Evolutionary conservation across 1,140 invertebrate species (phyloP).

Genomic region (Hycleus phaleratus): DNA sequence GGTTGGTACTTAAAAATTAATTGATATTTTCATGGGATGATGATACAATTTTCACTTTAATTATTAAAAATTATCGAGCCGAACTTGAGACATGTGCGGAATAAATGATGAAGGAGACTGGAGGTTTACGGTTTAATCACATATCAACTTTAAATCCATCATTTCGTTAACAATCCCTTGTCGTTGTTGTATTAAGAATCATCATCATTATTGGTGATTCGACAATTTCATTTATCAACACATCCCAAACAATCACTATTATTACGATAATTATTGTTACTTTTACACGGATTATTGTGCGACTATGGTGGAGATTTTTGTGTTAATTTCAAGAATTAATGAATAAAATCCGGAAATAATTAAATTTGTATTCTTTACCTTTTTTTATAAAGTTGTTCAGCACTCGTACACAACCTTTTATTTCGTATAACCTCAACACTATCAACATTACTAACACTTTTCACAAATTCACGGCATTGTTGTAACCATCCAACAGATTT

Average conservation of each 20-base stretch:
- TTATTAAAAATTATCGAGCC: too few species aligned
- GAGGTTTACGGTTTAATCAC: too few species aligned
- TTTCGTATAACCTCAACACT: slow-evolving; percentile 1
- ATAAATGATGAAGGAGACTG: too few species aligned
- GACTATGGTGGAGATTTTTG: neutral
- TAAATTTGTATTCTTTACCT: neutral
- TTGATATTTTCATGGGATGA: too few species aligned
- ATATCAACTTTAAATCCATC: slow-evolving; percentile 1
- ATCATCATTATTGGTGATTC: slow-evolving; percentile 11
- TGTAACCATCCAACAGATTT: slow-evolving; percentile 8
- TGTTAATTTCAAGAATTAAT: too few species aligned
- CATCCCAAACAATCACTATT: slow-evolving; percentile 4
- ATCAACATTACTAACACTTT: neutral
- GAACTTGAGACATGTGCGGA: too few species aligned
- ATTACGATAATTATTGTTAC: slow-evolving; percentile 7
- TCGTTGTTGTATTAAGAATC: neutral
- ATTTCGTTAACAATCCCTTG: slow-evolving; percentile 9
- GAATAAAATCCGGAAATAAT: too few species aligned
- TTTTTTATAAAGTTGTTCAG: slow-evolving; percentile 5
- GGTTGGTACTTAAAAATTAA: too few species aligned
- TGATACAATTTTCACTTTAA: too few species aligned
- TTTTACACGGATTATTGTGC: neutral
- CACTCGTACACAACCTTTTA: neutral
- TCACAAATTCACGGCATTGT: slow-evolving; percentile 5
- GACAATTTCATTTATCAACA: slow-evolving; percentile 13